phyloP scores from a whole-genome alignment of 2,797 vertebrate genomes.

The Labeo calbasu region DNA sequence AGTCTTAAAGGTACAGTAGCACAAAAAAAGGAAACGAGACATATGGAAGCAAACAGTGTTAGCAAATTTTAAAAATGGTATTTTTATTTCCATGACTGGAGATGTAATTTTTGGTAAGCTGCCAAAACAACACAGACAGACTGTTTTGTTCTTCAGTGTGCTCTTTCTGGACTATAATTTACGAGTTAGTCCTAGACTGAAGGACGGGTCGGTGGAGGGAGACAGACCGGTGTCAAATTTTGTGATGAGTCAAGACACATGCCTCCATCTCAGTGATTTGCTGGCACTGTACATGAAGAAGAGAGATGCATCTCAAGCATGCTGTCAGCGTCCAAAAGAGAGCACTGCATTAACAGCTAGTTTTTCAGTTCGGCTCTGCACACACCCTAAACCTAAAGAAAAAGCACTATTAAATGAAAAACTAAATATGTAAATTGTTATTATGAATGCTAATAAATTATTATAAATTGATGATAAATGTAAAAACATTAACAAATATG shows the following conservation, averaged over 20 bases:
- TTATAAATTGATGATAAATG: background rate
- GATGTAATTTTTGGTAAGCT: background rate
- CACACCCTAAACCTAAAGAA: too few relatives aligned
- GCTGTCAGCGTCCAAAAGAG: background rate
- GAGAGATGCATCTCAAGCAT: background rate
- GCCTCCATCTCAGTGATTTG: constrained; percentile 7
- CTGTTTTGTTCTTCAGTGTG: background rate
- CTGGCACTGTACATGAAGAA: background rate
- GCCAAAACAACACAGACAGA: background rate
- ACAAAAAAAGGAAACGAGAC: background rate
- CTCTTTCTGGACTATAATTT: background rate
- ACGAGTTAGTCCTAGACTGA: constrained; percentile 18
- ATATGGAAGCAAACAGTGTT: background rate
- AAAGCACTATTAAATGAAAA: background rate
- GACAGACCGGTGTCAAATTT: constrained; percentile 11
- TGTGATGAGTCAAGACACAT: constrained; percentile 22
- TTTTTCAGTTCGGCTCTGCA: background rate
- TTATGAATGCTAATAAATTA: background rate
- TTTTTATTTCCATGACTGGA: background rate
- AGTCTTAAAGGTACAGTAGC: background rate
- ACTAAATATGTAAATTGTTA: background rate
- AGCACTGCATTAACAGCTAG: background rate
- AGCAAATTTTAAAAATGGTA: background rate
- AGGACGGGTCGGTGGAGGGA: constrained; percentile 2
- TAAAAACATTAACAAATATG: too few relatives aligned